Base-by-base conservation (phyloP, 2,888 invertebrate genomes). In the Diplazon laetatorius region DNA sequence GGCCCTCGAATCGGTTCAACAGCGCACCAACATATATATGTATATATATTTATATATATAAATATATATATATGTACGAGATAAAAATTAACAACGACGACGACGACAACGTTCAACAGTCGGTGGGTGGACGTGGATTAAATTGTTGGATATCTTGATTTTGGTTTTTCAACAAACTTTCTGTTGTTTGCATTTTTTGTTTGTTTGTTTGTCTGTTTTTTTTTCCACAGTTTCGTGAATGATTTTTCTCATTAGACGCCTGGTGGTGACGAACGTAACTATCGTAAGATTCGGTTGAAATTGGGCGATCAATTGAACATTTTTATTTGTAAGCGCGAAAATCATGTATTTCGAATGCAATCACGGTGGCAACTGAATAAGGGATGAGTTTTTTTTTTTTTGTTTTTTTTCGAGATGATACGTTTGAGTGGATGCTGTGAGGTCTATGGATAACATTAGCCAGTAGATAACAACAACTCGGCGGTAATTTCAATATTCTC, bases 401-500 rank as follows among this genome's bases (percentile, higher is more conserved):
- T 71, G 57, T 75, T 75, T 35, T 75, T 50, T 39, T n/a, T n/a
- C 18, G 2, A 10, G 22, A 68, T 48, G 66, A 44, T 57, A 74
- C 22, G 22, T 50, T 50, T 50, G 50, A 50, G 50, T 10, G 9
- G n/a, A n/a, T n/a, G n/a, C n/a, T 72, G 66, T 68, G 39, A 48
- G 30, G 62, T 72, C 66, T 37, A 60, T 10, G 39, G 35, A 57
- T 16, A 42, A 42, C n/a, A n/a, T 12, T 12, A 42, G 12, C 12
- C 42, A 3, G 42, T 10, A 12, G 10, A n/a, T 12, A 9, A 42
- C 2, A 12, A 2, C 3, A 42, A 42, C n/a, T 42, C 10, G n/a
- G n/a, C 12, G 42, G 71, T 78, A 62, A 78, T 75, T 71, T 75
- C 75, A 75, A 75, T 78, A 62, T 75, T 48, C 62, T 75, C 70